phyloP scores from a whole-genome alignment of 2,113 vertebrate genomes.

The Pituophis catenifer region DNA sequence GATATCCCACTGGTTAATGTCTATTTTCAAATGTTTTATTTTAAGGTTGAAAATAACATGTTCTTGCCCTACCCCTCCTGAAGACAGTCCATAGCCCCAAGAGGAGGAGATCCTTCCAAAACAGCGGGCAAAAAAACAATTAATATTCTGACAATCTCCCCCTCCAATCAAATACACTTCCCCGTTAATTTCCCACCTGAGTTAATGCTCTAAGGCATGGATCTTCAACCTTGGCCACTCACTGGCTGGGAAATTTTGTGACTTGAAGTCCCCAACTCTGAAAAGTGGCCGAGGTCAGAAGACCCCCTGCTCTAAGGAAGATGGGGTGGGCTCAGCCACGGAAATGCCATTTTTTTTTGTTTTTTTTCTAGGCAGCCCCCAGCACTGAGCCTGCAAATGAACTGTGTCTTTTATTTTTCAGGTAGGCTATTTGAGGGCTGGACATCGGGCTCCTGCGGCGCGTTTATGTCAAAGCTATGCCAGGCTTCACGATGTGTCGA shows the following conservation, averaged over 20 bases:
- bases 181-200: background rate
- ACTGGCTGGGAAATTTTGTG: background rate
- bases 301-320: background rate
- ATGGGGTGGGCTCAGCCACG: background rate
- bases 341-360: background rate
- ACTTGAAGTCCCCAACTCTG: background rate
- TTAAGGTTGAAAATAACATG: background rate
- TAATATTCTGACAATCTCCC: background rate
- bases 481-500: constrained; percentile 28
- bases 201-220: background rate
- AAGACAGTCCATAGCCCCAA: background rate
- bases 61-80: background rate
- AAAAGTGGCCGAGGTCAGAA: background rate
- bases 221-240: background rate
- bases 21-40: background rate
- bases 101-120: background rate
- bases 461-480: constrained; percentile 43
- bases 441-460: constrained; percentile 72
- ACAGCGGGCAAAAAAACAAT: too few species aligned
- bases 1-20: background rate
- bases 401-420: constrained; percentile 74
- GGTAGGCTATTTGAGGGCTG: constrained; percentile 77
- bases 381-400: constrained; percentile 27
- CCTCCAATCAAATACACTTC: background rate
- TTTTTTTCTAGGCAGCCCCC: background rate